Base-by-base conservation (phyloP, 2,888 invertebrate genomes). In the Agonopterix heracliana region DNA sequence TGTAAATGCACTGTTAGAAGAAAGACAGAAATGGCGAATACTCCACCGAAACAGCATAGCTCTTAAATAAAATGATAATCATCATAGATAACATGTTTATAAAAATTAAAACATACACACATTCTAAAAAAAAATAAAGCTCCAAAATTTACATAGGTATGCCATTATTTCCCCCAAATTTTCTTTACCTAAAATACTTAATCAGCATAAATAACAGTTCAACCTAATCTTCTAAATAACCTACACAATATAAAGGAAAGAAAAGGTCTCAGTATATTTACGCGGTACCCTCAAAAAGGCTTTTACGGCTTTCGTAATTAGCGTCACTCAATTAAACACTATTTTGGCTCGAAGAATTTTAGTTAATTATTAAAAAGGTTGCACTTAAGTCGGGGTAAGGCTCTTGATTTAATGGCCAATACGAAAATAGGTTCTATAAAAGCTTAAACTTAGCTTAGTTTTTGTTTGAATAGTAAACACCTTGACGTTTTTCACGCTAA, bases 281-380 rank as follows among this genome's bases (percentile, higher is more conserved):
- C 68, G 66, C 61, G 60, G 56, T 57, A 60, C 66, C 78, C 76
- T 75, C 70, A 71, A 57, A 71, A 71, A 81, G 81, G 81, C 84
- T 83, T 79, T 83, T 81, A 81, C 74, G 81, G 81, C 78, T 83
- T 77, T 80, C 73, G 78, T 74, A 86, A 86, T 88, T 87, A 86
- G 81, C 79, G 79, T 87, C 86, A 86, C 82, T 85, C 88, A 88
- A 83, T 87, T 86, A 88, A 80, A 71, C 84, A 79, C 81, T 80
- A 81, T 70, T 73, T 65, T 56, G 65, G 71, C 63, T 66, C 65
- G 71, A 75, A 78, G 81, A 82, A 81, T 79, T 85, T 83, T 81
- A 75, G 81, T 85, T 84, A 85, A 87, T 86, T 77, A 85, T 86
- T 86, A 83, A 88, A 84, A 81, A 82, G 83, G 82, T 78, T 81